Evolutionary conservation across 2,797 vertebrate genomes (phyloP).

Genomic region (Silurus aristotelis): DNA sequence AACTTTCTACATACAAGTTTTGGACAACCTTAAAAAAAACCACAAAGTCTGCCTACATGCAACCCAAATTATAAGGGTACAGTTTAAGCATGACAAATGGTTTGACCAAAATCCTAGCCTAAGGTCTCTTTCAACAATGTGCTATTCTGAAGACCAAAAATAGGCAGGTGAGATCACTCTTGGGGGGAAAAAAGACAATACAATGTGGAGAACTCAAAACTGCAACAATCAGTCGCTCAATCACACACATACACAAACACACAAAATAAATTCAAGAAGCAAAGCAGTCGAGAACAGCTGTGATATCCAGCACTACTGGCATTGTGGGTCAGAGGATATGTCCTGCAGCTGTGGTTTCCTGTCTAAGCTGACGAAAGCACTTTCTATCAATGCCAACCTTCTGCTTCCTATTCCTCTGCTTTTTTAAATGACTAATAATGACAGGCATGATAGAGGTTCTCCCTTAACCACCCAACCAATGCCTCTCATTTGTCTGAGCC

Average conservation of each 20-base stretch:
- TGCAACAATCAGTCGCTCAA: constrained; percentile 47
- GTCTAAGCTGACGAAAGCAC: constrained; percentile 71
- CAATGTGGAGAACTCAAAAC: constrained; percentile 45
- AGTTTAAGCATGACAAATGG: constrained; percentile 14
- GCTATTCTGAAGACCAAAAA: constrained; percentile 53
- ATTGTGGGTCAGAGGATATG: constrained; percentile 71
- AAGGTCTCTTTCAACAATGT: constrained; percentile 51
- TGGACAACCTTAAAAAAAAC: background rate
- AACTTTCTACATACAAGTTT: background rate
- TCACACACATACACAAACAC: constrained; percentile 37
- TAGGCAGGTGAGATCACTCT: constrained; percentile 53
- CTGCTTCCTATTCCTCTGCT: constrained; percentile 60
- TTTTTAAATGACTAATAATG: constrained; percentile 39
- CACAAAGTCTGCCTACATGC: constrained; percentile 1
- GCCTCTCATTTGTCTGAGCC: constrained; percentile 4
- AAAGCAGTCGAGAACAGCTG: constrained; percentile 68
- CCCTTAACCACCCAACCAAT: constrained; percentile 15
- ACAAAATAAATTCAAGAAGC: constrained; percentile 45
- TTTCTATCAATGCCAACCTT: constrained; percentile 66
- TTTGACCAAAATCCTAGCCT: constrained; percentile 19
- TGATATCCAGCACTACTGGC: constrained; percentile 61
- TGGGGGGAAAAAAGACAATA: constrained; percentile 53
- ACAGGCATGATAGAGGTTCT: constrained; percentile 34
- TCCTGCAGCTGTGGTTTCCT: constrained; percentile 79
- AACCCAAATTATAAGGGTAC: constrained; percentile 6